phyloP scores from a whole-genome alignment of 1,140 invertebrate species.

The Lamellibrachia luymesi region DNA sequence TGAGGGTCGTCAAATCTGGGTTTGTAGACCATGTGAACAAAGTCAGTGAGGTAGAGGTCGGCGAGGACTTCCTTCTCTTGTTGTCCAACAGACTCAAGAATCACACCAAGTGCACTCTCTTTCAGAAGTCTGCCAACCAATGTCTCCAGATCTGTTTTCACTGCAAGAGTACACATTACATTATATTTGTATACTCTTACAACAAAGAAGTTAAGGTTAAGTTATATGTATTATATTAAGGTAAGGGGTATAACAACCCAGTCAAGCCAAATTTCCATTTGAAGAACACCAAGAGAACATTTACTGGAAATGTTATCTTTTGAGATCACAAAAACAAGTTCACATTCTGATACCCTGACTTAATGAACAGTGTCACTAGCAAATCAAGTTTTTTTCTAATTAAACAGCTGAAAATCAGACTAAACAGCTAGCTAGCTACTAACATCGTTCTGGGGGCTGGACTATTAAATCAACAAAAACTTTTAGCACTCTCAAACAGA shows the following conservation, averaged over 20 bases:
- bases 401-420: too few species aligned
- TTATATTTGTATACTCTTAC: background rate
- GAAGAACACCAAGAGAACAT: too few species aligned
- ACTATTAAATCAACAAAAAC: too few species aligned
- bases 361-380: too few species aligned
- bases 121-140: background rate
- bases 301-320: too few species aligned
- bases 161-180: background rate
- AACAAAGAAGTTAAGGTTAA: background rate
- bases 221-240: background rate
- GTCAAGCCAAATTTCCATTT: too few species aligned
- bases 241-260: background rate
- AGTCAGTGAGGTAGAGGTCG: conserved; percentile 32
- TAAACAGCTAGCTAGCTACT: too few species aligned
- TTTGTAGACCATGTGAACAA: conserved; percentile 34
- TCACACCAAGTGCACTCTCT: background rate
- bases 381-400: too few species aligned
- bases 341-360: too few species aligned
- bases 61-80: conserved; percentile 20
- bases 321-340: too few species aligned
- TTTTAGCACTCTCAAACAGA: too few species aligned
- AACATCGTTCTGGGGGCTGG: too few species aligned
- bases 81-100: conserved; percentile 9
- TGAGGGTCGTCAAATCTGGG: conserved; percentile 11
- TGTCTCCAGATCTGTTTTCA: background rate